Percentiles rank a stretch among this genome's conserved stretches.
These are phyloP conservation scores for Orussus abietinus DNA, from an alignment of 1,140 invertebrate genomes.

Conservation along the genomic window DNA sequence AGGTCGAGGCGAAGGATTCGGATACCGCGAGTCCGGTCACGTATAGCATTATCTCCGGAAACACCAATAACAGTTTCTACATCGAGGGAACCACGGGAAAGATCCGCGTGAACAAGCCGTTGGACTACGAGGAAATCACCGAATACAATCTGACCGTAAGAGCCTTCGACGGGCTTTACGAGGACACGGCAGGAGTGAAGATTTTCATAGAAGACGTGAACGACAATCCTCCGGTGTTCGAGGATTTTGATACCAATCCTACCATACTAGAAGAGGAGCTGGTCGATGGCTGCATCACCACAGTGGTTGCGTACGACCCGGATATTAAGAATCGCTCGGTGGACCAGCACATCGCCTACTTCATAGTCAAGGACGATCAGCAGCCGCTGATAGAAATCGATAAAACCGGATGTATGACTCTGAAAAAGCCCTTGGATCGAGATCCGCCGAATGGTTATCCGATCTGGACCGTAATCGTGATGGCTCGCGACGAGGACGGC, in stretches of 20 bases:
- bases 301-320: constrained; percentile 70
- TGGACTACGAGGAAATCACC: constrained; percentile 84
- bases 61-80: constrained; percentile 71
- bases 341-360: constrained; percentile 75
- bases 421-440: constrained; percentile 79
- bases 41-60: constrained; percentile 76
- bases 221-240: constrained; percentile 77
- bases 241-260: constrained; percentile 60
- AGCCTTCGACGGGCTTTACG: constrained; percentile 74
- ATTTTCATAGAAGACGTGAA: constrained; percentile 81
- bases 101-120: constrained; percentile 68
- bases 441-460: constrained; percentile 81
- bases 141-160: constrained; percentile 72
- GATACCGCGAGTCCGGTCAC: constrained; percentile 78
- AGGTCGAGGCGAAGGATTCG: constrained; percentile 75
- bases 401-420: constrained; percentile 68
- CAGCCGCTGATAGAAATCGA: constrained; percentile 67
- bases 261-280: constrained; percentile 68
- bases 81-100: constrained; percentile 76
- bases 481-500: constrained; percentile 77
- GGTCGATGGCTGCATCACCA: constrained; percentile 57
- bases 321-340: constrained; percentile 72
- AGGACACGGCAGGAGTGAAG: constrained; percentile 70
- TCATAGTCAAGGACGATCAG: constrained; percentile 67
- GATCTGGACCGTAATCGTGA: constrained; percentile 69